Evolutionary conservation across 2,888 invertebrate genomes (phyloP).

Genomic region (Cybosia mesomella): DNA sequence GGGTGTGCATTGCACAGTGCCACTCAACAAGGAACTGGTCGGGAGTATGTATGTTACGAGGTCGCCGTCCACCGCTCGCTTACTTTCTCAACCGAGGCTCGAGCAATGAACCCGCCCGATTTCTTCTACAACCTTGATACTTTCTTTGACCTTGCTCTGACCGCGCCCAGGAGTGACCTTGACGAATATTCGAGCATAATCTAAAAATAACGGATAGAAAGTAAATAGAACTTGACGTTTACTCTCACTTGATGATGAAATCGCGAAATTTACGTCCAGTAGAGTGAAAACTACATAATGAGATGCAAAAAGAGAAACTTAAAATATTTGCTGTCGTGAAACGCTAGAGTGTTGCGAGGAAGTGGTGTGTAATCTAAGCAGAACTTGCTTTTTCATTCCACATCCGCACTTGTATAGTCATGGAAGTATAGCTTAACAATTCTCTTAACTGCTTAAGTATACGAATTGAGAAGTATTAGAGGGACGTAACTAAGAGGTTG

Average conservation of each 20-base stretch:
- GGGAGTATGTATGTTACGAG: conserved; percentile 80
- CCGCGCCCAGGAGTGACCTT: conserved; percentile 74
- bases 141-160: conserved; percentile 82
- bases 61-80: conserved; percentile 75
- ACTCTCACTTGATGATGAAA: conserved; percentile 83
- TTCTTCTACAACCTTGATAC: conserved; percentile 86
- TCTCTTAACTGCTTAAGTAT: neutral
- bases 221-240: conserved; percentile 75
- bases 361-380: conserved; percentile 73
- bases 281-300: conserved; percentile 84
- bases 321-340: conserved; percentile 83
- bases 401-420: conserved; percentile 56
- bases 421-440: conserved; percentile 39
- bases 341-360: conserved; percentile 81
- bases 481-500: neutral
- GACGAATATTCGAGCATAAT: conserved; percentile 60
- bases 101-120: conserved; percentile 82
- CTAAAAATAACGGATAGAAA: conserved; percentile 70
- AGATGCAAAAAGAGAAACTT: conserved; percentile 87
- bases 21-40: conserved; percentile 73
- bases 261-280: conserved; percentile 77
- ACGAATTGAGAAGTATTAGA: neutral
- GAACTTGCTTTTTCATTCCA: conserved; percentile 74
- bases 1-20: conserved; percentile 43
- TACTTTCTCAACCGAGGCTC: conserved; percentile 81